These are phyloP conservation scores for Cinara cedri DNA, from an alignment of 2,888 invertebrate genomes.

Conservation along the genomic window DNA sequence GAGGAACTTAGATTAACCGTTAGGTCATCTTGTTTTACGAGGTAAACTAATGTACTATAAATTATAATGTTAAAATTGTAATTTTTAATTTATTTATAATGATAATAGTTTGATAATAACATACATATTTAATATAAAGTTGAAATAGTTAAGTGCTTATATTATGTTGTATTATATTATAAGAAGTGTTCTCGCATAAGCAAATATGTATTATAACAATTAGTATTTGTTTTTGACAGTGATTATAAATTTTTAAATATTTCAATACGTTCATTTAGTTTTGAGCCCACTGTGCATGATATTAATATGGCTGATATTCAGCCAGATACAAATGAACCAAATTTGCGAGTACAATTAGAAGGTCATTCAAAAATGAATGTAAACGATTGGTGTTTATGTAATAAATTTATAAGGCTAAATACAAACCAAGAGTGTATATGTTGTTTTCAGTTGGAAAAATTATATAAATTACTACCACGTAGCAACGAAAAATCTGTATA, in stretches of 20 bases:
- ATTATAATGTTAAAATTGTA: constrained; percentile 10
- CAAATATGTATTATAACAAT: constrained; percentile 1
- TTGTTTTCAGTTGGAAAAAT: too few relatives aligned
- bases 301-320: constrained; percentile 8
- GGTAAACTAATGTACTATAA: constrained; percentile 1
- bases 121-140: constrained; percentile 7
- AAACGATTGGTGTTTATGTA: constrained; percentile 15
- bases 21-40: constrained; percentile 18
- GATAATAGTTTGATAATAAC: not conserved
- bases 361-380: constrained; percentile 10
- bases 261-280: constrained; percentile 12
- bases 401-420: constrained; percentile 1
- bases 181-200: constrained; percentile 4
- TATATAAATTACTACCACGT: too few relatives aligned
- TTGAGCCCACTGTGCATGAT: constrained; percentile 14
- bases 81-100: not conserved
- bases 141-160: not conserved
- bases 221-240: constrained; percentile 2
- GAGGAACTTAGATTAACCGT: not conserved
- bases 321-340: not conserved
- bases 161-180: constrained; percentile 11
- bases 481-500: too few relatives aligned
- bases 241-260: constrained; percentile 23
- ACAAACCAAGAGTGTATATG: not conserved
- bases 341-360: not conserved